These are phyloP conservation scores for Macroramphosus scolopax DNA, from an alignment of 2,797 vertebrate genomes.

Conservation along the genomic window DNA sequence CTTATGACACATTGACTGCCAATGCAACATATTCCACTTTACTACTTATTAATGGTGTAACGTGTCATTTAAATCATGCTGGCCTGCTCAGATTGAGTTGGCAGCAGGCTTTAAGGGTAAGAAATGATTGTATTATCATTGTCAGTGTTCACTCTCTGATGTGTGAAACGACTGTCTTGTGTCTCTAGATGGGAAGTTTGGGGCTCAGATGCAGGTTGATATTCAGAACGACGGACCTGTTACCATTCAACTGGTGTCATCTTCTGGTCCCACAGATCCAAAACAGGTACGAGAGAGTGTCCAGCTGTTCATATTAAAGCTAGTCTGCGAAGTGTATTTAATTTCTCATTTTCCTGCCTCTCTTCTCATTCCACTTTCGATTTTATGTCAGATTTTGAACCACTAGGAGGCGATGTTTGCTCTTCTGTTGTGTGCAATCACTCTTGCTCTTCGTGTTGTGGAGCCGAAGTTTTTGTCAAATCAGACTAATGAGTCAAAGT, in stretches of 20 bases:
- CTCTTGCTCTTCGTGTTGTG: background rate
- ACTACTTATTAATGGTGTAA: too few relatives aligned
- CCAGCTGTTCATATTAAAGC: background rate
- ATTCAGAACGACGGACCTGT: conserved; percentile 97
- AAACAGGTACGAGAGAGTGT: conserved; percentile 82
- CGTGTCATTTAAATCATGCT: background rate
- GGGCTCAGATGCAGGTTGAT: conserved; percentile 92
- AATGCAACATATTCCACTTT: too few relatives aligned
- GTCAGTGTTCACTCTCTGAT: too few relatives aligned
- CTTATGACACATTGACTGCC: conserved; percentile 8
- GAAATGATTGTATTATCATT: too few relatives aligned
- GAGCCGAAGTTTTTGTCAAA: background rate
- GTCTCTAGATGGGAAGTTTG: conserved; percentile 90
- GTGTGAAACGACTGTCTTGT: conserved; percentile 1
- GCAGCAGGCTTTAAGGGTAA: too few relatives aligned
- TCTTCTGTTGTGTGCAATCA: background rate
- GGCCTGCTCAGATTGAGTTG: background rate
- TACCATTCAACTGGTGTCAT: conserved; percentile 90
- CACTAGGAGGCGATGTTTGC: conserved; percentile 52
- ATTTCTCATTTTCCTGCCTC: background rate
- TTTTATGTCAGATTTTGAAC: conserved; percentile 1
- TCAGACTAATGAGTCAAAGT: background rate
- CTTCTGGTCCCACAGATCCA: conserved; percentile 79
- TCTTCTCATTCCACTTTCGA: background rate
- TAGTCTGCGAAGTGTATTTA: background rate